Percentiles rank a stretch among this genome's conserved stretches.
phyloP scores from a whole-genome alignment of 2,888 invertebrate genomes.

The Macrophya alboannulata region DNA sequence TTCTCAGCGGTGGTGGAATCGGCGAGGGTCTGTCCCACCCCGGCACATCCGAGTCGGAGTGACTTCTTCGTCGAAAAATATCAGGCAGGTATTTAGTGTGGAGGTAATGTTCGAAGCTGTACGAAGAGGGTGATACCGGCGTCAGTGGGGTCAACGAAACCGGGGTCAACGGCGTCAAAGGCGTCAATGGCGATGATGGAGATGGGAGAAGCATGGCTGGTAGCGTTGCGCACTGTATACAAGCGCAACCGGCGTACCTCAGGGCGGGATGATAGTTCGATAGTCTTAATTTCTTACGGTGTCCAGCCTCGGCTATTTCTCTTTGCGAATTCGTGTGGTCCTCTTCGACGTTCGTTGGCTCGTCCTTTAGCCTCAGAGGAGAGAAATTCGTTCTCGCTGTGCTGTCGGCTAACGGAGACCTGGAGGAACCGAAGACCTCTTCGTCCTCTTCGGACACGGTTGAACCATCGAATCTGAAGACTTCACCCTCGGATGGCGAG shows the following conservation, averaged over 20 bases:
- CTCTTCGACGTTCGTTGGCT: constrained; percentile 75
- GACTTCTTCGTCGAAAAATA: constrained; percentile 84
- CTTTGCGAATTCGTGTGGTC: constrained; percentile 64
- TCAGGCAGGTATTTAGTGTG: constrained; percentile 86
- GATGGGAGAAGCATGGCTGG: constrained; percentile 76
- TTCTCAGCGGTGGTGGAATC: constrained; percentile 69
- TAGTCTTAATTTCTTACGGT: constrained; percentile 51
- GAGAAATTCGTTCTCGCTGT: constrained; percentile 82
- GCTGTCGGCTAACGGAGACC: constrained; percentile 80
- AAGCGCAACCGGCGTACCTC: constrained; percentile 63
- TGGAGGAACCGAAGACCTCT: constrained; percentile 76
- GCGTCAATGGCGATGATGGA: constrained; percentile 82
- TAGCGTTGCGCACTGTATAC: constrained; percentile 64
- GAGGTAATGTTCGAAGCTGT: constrained; percentile 85
- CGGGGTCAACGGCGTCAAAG: constrained; percentile 79
- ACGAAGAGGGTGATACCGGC: constrained; percentile 82
- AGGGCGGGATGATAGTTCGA: constrained; percentile 70
- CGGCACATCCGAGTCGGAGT: constrained; percentile 86
- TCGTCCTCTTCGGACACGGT: constrained; percentile 76
- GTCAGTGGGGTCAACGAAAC: constrained; percentile 81
- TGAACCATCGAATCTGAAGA: constrained; percentile 81
- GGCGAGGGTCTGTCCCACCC: constrained; percentile 69
- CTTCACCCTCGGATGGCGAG: constrained; percentile 78
- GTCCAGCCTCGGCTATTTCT: constrained; percentile 55
- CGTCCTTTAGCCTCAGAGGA: constrained; percentile 82